These are phyloP conservation scores for Steinernema carpocapsae DNA, from an alignment of 2,888 invertebrate species.

Conservation along the genomic window DNA sequence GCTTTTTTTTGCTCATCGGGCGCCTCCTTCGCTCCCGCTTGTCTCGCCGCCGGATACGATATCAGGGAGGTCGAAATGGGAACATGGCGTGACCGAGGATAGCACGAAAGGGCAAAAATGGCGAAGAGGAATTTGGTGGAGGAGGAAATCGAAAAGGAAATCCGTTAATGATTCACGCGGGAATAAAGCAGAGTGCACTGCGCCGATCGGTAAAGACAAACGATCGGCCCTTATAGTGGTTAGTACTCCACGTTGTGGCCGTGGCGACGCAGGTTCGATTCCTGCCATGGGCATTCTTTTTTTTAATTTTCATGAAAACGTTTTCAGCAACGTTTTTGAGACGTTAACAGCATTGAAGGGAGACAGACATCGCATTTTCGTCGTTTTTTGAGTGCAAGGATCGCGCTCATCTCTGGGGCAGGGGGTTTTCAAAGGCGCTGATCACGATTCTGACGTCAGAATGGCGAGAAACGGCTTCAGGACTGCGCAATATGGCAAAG, in stretches of 20 bases:
- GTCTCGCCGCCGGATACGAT: background rate
- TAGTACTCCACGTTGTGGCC: slow-evolving; percentile 68
- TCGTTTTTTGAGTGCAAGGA: too few species aligned
- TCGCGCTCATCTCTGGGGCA: too few species aligned
- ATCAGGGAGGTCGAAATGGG: slow-evolving; percentile 27
- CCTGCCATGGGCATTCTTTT: slow-evolving; percentile 60
- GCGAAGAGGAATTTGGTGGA: too few species aligned
- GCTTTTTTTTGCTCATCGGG: slow-evolving; percentile 5
- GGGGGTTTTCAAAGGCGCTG: too few species aligned
- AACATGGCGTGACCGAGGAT: background rate
- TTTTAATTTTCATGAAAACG: slow-evolving; percentile 13
- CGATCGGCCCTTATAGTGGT: slow-evolving; percentile 66
- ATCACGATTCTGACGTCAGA: too few species aligned
- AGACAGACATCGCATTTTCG: too few species aligned
- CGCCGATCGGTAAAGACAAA: background rate
- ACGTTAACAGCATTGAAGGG: too few species aligned
- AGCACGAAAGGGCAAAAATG: too few species aligned
- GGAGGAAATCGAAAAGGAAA: too few species aligned
- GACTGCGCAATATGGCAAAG: too few species aligned
- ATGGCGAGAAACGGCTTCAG: too few species aligned
- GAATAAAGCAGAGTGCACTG: background rate
- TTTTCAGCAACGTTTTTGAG: too few species aligned
- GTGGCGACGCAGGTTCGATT: slow-evolving; percentile 68
- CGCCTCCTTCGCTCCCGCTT: background rate
- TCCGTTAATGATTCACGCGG: background rate